These are phyloP conservation scores for Penaeus vannamei DNA, from an alignment of 1,140 invertebrate genomes.

Conservation along the genomic window DNA sequence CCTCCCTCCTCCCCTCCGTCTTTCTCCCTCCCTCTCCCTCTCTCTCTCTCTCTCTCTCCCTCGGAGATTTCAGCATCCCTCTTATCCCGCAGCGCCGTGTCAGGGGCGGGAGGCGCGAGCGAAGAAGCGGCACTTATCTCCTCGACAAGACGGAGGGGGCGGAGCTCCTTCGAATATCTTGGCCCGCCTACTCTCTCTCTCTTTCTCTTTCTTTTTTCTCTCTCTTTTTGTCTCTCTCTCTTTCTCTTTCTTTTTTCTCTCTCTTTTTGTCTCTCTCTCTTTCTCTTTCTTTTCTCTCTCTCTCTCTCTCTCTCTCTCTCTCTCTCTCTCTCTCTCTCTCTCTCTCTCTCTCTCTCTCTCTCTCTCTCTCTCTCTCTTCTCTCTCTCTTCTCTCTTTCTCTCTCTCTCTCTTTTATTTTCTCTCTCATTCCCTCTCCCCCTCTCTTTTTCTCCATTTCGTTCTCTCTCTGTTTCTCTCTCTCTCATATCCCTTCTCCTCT, in stretches of 20 bases:
- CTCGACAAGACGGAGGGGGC: conserved; percentile 9
- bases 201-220: neutral
- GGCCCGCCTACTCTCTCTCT: neutral
- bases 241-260: neutral
- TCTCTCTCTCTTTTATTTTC: too few relatives aligned
- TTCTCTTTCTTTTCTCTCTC: neutral
- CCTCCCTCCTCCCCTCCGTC: neutral
- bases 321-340: neutral
- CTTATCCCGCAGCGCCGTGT: neutral
- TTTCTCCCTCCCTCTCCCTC: neutral
- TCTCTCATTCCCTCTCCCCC: too few relatives aligned
- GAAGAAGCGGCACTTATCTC: too few relatives aligned
- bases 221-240: neutral
- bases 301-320: neutral
- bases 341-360: too few relatives aligned
- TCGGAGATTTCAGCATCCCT: too few relatives aligned
- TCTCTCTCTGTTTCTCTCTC: neutral
- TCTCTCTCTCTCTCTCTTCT: too few relatives aligned
- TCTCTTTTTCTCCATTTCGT: too few relatives aligned
- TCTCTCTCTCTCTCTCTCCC: neutral
- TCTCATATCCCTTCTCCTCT: neutral
- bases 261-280: neutral
- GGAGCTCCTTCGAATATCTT: neutral
- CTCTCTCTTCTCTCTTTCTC: neutral
- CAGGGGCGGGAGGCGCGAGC: neutral